Evolutionary conservation across 2,113 vertebrate genomes (phyloP).

Genomic region (Rhipidura dahli): DNA sequence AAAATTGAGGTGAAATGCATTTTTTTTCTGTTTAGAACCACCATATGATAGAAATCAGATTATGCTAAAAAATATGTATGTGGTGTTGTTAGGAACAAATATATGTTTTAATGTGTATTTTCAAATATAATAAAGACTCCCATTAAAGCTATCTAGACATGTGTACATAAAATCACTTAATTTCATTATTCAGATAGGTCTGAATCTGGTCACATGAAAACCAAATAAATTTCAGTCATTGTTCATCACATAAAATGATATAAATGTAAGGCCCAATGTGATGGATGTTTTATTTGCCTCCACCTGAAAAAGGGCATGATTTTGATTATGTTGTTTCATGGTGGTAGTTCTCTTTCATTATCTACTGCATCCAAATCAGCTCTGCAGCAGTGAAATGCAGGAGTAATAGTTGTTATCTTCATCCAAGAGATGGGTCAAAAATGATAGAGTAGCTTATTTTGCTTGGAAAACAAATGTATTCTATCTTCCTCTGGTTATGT

Average conservation of each 20-base stretch:
- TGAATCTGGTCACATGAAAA: background rate
- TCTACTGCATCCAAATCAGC: conserved; percentile 37
- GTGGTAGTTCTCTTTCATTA: conserved; percentile 42
- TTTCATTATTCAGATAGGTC: background rate
- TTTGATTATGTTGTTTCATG: conserved; percentile 27
- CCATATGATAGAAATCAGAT: background rate
- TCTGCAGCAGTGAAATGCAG: background rate
- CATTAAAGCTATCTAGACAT: background rate
- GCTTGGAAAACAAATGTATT: conserved; percentile 32
- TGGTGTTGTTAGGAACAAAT: background rate
- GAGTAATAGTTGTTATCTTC: conserved; percentile 43
- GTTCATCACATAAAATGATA: background rate
- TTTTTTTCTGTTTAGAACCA: background rate
- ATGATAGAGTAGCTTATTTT: conserved; percentile 39
- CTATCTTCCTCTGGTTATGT: background rate
- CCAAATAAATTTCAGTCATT: background rate
- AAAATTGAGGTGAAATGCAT: conserved; percentile 26
- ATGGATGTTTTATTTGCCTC: conserved; percentile 5
- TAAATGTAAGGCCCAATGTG: background rate
- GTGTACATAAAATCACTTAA: background rate
- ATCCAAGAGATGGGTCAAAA: conserved; percentile 8
- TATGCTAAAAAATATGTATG: background rate
- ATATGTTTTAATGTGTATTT: background rate
- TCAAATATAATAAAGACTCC: background rate
- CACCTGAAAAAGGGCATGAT: background rate